Base-by-base conservation (phyloP, 92 coral and sea anemone genomes). In the Parazoanthus darwini region DNA sequence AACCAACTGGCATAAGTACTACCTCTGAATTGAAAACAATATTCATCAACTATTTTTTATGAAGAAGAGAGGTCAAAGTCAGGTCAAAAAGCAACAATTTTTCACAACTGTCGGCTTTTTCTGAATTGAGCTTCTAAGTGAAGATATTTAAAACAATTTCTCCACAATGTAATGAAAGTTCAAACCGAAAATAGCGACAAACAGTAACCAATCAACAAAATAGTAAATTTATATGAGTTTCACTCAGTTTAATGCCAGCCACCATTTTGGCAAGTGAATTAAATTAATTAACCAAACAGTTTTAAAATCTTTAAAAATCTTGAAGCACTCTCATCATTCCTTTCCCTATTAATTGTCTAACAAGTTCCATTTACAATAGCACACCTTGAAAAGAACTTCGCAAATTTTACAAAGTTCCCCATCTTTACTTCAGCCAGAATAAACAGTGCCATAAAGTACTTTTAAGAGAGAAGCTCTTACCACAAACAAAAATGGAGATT, bases 261-360 rank as follows among this genome's bases (percentile, higher is more conserved):
- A 73, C 77, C 77, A 73, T 73, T 73, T 73, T 73, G 77, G 77
- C 77, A 73, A 73, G 77, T 73, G 77, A 73, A 73, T 73, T 73
- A 73, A 73, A 73, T 73, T 73, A 73, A 73, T 73, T 73, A 73
- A 73, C 77, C 77, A 73, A 73, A 73, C 77, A 73, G 77, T 73
- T 73, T 73, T 73, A 73, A 73, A 73, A 73, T 73, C 77, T 73
- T 73, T 73, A 73, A 73, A 73, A 73, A 73, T 23, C 77, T n/a
- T 73, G 77, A 73, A 73, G 37, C 77, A 73, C 77, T 73, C 77
- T 73, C 77, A 73, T 73, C 77, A 73, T 73, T 73, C 77, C 77
- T 73, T 73, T 73, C 77, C 77, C 77, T 73, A 73, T 73, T 73
- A 71, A 71, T 71, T 71, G 77, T 73, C 77, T 73, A 73, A 73